Evolutionary conservation across 2,888 invertebrate species (phyloP).

Genomic region (Neoitamus cyanurus): DNA sequence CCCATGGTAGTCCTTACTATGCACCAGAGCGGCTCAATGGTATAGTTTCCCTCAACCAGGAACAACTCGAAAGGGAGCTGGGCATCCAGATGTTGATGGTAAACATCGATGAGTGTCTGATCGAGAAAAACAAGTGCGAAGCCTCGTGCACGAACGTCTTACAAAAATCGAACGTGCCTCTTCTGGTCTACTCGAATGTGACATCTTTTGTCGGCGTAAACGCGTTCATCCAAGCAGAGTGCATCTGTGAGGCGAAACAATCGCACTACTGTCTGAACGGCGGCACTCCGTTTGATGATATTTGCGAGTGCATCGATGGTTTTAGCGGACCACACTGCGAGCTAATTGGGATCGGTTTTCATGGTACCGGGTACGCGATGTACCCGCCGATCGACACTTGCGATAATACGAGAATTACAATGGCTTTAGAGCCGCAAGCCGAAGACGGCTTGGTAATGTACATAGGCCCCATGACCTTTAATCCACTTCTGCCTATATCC

Average conservation of each 20-base stretch:
- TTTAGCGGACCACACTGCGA: conserved; percentile 91
- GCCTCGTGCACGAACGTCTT: conserved; percentile 86
- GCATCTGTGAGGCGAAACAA: conserved; percentile 71
- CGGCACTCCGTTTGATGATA: conserved; percentile 72
- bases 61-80: conserved; percentile 77
- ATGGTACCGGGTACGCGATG: conserved; percentile 93
- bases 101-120: conserved; percentile 89
- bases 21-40: conserved; percentile 89
- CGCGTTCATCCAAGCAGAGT: conserved; percentile 83
- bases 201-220: conserved; percentile 95
- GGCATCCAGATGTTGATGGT: conserved; percentile 84
- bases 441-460: conserved; percentile 90
- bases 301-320: conserved; percentile 84
- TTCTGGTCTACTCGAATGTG: conserved; percentile 90
- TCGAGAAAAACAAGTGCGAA: conserved; percentile 76
- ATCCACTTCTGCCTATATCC: conserved; percentile 73
- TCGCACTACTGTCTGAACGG: conserved; percentile 80
- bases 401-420: conserved; percentile 81
- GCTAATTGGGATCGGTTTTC: conserved; percentile 86
- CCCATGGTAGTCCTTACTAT: conserved; percentile 94
- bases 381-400: conserved; percentile 90
- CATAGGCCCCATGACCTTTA: conserved; percentile 81
- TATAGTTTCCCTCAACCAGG: conserved; percentile 78
- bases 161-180: conserved; percentile 77
- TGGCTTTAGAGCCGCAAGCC: conserved; percentile 82